Evolutionary conservation across 2,113 vertebrate species (phyloP), one percentile per base, ranked within the genome.

Genomic region (Empidonax traillii): DNA sequence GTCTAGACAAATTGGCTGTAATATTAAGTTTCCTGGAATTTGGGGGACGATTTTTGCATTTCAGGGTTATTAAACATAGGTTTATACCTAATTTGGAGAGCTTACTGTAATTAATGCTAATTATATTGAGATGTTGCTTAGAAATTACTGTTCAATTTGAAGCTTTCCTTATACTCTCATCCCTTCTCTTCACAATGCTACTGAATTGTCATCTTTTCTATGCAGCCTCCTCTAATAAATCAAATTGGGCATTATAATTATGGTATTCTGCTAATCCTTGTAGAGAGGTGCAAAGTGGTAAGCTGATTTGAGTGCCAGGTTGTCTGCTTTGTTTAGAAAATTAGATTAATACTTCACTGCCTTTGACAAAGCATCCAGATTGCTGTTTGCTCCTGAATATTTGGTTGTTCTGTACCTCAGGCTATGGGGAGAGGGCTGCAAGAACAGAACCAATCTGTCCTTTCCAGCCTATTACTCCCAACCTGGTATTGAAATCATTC

Each of bases 201-300:
- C 76, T 66, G 90, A 89, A 90, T 94, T 95, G 89, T 94, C 94
- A 76, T 91, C 84, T 93, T 95, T 82, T 85, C 71, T 87, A 31
- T 1, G 6, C 87, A 94, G 74, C 93, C 55, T 93, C 12, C 90
- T 94, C 89, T 93, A 94, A 91, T 95, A 96, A 92, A 96, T 97
- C 71, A 97, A 96, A 97, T 95, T 77, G 96, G 93, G 91, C 96
- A 94, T 97, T 97, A 94, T 91, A 97, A 95, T 97, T 94, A 94
- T 28, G 93, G 87, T 85, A 80, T 94, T 96, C 78, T 91, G 91
- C 94, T 97, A 96, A 97, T 97, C 91, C 94, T 87, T 71, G 77
- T 76, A 63, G 84, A 89, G 95, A 95, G 77, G 91, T 94, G 89
- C 87, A 61, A 93, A 96, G 89, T 90, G 87, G 86, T 95, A 94